Evolutionary conservation across 2,888 invertebrate genomes (phyloP), one percentile per base, ranked within the genome.

Genomic region (Nebria brevicollis): DNA sequence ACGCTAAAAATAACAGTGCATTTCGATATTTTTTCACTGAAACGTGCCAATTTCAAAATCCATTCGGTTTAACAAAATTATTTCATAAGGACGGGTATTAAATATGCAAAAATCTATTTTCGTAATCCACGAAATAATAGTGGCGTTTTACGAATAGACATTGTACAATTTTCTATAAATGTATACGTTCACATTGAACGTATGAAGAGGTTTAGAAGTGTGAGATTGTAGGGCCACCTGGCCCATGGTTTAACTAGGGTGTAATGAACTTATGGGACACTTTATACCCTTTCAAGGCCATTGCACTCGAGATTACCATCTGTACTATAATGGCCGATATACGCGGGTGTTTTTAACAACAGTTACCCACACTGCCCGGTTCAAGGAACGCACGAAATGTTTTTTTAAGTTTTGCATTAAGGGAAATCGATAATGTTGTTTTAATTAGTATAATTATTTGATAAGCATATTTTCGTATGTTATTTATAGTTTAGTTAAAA

Each of bases 281-380:
- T 78, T 78, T 78, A 66, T 72, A 78, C 78, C 78, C 78, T 78
- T 41, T 66, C 66, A 78, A 77, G 65, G 65, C 64, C 77, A 72
- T 77, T 77, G 65, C 77, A 72, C 72, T 77, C 54, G 26, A 64
- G n/a, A 41, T 66, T 25, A 70, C 70, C 70, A 70, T 70, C 70
- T 20, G 70, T 34, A 70, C 13, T 26, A 11, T 70, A 13, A 70
- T 26, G 13, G 54, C 54, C 54, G 54, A 54, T 54, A 70, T 34
- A 70, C 70, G 25, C 70, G 25, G 70, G 70, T 70, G 70, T 70
- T 70, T 70, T 11, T 70, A 70, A 25, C 13, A 70, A 25, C 70
- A 70, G 26, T 70, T 70, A 70, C 70, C 25, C 34, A 34, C 34
- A 34, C 34, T 34, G 34, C 15, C 66, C 25, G 8, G 66, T 66